Conservation (phyloP, 2,113 vertebrate genomes). For the Clupea harengus region DNA sequence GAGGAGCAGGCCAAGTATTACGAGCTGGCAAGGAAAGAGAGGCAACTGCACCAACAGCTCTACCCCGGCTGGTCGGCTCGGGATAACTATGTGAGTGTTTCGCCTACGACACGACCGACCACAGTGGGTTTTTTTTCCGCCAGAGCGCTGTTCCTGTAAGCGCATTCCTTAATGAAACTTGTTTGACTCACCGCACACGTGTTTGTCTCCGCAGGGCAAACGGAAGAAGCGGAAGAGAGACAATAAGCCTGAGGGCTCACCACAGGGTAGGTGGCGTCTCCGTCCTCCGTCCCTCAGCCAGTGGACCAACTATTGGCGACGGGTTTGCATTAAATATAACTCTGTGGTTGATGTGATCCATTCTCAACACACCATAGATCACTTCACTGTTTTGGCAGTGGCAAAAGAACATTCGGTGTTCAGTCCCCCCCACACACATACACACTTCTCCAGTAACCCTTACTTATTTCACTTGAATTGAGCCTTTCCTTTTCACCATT, state of each 20-base stretch:
- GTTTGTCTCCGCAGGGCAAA: neutral
- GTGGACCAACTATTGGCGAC: neutral
- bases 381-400: neutral
- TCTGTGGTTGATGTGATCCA: neutral
- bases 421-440: neutral
- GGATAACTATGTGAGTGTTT: slow-evolving; percentile 88
- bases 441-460: neutral
- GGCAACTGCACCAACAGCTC: slow-evolving; percentile 92
- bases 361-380: neutral
- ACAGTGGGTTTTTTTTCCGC: neutral
- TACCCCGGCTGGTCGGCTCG: slow-evolving; percentile 94
- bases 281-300: neutral
- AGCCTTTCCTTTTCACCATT: neutral
- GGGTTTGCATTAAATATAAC: neutral
- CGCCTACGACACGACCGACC: neutral
- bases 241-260: neutral
- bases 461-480: neutral
- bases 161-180: neutral
- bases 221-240: neutral
- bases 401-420: neutral
- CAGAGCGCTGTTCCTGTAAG: neutral
- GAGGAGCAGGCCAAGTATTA: slow-evolving; percentile 95
- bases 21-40: slow-evolving; percentile 88
- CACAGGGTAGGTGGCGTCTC: slow-evolving; percentile 1
- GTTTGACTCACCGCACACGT: neutral